Conservation (phyloP, 2,113 vertebrate species). For the Lophochroa leadbeateri region DNA sequence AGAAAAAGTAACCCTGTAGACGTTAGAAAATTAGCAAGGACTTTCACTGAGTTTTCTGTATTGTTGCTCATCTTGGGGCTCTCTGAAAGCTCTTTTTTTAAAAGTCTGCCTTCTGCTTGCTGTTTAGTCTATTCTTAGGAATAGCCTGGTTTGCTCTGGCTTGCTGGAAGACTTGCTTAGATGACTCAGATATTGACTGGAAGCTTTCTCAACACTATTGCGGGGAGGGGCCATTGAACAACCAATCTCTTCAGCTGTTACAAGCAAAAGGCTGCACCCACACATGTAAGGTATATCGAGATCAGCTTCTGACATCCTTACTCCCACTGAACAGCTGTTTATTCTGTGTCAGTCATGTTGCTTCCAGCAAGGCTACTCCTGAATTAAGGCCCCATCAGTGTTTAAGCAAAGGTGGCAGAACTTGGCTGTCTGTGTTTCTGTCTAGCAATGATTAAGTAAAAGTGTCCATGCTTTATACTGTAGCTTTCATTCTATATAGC, state of each 20-base stretch:
- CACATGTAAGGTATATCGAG: neutral
- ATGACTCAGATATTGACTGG: slow-evolving; percentile 64
- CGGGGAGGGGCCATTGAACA: slow-evolving; percentile 5
- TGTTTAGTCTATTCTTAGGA: slow-evolving; percentile 55
- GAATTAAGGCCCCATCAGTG: neutral
- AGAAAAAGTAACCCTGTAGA: neutral
- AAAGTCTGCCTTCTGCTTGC: neutral
- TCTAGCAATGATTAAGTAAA: neutral
- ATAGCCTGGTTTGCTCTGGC: slow-evolving; percentile 35
- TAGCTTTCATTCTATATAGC: neutral
- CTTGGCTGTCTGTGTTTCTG: neutral
- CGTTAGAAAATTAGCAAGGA: neutral
- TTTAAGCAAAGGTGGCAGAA: neutral
- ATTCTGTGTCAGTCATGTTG: neutral
- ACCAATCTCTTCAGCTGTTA: slow-evolving; percentile 12
- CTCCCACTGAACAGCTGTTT: neutral
- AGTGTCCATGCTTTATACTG: neutral
- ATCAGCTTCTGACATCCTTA: slow-evolving; percentile 17
- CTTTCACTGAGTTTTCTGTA: neutral
- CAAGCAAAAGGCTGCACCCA: slow-evolving; percentile 19
- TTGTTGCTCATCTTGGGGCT: neutral
- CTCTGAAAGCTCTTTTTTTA: neutral
- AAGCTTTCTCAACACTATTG: slow-evolving; percentile 43
- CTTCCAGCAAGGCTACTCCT: neutral
- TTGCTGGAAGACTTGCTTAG: slow-evolving; percentile 44